A percentile compares a stretch with the other conserved stretches of the same genome.
phyloP scores from a whole-genome alignment of 2,113 vertebrate genomes.

The Rhynchopsitta pachyrhyncha region DNA sequence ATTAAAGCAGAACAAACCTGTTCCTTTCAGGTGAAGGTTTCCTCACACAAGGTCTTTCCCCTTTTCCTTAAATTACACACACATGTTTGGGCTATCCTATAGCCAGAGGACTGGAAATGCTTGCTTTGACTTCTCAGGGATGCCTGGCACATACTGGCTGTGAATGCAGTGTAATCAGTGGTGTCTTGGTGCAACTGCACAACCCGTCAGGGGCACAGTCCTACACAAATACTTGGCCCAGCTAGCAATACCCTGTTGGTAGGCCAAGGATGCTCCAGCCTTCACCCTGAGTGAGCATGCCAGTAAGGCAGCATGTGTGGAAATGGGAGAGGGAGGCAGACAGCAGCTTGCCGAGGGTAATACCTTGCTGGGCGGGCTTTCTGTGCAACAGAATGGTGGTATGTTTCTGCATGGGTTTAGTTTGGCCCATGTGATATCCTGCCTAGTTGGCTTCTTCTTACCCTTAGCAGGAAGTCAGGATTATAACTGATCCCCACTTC shows the following conservation, averaged over 20 bases:
- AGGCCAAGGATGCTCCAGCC: neutral
- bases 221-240: neutral
- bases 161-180: rapidly evolving
- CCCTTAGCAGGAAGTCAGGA: neutral
- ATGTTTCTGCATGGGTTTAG: neutral
- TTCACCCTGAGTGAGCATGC: neutral
- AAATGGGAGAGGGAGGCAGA: neutral
- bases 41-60: neutral
- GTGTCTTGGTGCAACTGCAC: neutral
- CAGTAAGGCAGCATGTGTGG: neutral
- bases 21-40: neutral
- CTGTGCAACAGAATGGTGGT: rapidly evolving
- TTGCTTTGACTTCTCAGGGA: neutral
- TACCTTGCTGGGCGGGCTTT: neutral
- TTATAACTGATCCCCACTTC: neutral
- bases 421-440: rapidly evolving
- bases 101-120: neutral
- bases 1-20: neutral
- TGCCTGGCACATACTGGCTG: rapidly evolving
- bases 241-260: neutral
- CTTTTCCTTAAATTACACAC: neutral
- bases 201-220: neutral
- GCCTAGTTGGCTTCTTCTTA: neutral
- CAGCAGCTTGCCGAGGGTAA: neutral
- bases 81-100: neutral